A percentile compares a stretch with the other conserved stretches of the same genome.
Conservation (phyloP, 53 echinoderm and acorn worm species). For the Paelopatides confundens region DNA sequence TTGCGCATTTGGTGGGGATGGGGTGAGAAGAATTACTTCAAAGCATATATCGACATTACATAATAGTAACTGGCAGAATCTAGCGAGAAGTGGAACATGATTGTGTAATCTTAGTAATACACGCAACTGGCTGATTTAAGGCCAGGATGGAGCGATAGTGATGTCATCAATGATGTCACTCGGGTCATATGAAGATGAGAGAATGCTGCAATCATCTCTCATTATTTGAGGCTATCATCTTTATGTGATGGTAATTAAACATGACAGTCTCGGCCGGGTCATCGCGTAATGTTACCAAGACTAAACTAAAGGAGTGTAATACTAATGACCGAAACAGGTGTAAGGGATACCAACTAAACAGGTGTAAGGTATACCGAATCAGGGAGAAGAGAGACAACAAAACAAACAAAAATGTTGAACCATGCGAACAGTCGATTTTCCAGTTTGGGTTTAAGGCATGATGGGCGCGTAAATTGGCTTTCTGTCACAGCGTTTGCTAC, state of each 20-base stretch:
- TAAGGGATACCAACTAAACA: not conserved
- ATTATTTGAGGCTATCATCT: not conserved
- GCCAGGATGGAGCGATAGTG: too few species aligned
- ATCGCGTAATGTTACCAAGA: not conserved
- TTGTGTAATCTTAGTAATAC: too few species aligned
- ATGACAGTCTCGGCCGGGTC: conserved; percentile 16
- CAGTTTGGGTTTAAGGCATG: conserved; percentile 9
- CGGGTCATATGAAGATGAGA: too few species aligned
- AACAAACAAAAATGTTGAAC: not conserved
- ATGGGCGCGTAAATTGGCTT: conserved; percentile 30
- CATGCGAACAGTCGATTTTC: conserved; percentile 33
- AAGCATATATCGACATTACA: too few species aligned
- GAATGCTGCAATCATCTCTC: not conserved
- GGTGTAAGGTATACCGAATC: not conserved
- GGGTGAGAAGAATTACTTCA: too few species aligned
- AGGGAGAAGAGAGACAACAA: not conserved
- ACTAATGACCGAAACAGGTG: conserved; percentile 36
- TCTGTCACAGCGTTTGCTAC: conserved; percentile 33
- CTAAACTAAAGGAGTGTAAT: not conserved
- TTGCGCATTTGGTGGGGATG: too few species aligned
- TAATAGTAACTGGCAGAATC: too few species aligned
- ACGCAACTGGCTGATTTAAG: too few species aligned
- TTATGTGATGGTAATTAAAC: conserved; percentile 20
- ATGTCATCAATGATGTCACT: too few species aligned
- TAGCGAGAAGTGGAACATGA: too few species aligned